A percentile compares a stretch with the other conserved stretches of the same genome.
Evolutionary conservation across 2,888 invertebrate genomes (phyloP).

Genomic region (Amphipyra berbera): DNA sequence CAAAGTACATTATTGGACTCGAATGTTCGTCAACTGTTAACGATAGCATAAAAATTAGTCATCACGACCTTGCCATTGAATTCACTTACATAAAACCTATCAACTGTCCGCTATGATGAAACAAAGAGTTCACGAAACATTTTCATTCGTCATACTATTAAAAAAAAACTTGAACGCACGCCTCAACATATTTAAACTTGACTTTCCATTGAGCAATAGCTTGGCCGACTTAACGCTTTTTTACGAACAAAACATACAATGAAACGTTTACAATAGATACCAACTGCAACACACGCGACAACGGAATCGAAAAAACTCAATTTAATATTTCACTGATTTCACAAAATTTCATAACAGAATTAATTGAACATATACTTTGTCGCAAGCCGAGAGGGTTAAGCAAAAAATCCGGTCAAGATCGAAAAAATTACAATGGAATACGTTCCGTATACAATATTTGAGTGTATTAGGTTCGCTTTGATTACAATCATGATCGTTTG

Average conservation of each 20-base stretch:
- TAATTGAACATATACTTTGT: constrained; percentile 78
- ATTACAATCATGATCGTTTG: constrained; percentile 3
- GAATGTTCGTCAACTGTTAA: constrained; percentile 26
- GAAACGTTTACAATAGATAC: constrained; percentile 72
- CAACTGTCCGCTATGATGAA: constrained; percentile 41
- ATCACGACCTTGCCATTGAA: constrained; percentile 37
- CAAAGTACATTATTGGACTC: constrained; percentile 27
- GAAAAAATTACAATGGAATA: constrained; percentile 18
- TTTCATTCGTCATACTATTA: constrained; percentile 67
- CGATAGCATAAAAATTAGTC: constrained; percentile 33
- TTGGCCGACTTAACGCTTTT: constrained; percentile 80
- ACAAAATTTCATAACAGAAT: constrained; percentile 83
- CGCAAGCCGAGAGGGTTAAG: constrained; percentile 77
- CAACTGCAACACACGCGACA: constrained; percentile 71
- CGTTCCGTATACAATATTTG: constrained; percentile 41
- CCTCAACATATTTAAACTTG: constrained; percentile 72
- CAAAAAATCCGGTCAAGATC: constrained; percentile 66
- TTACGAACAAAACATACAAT: constrained; percentile 74
- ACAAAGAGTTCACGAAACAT: constrained; percentile 57
- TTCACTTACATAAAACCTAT: constrained; percentile 28
- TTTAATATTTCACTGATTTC: constrained; percentile 86
- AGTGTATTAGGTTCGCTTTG: background rate
- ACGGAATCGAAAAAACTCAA: constrained; percentile 73
- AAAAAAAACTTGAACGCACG: constrained; percentile 55
- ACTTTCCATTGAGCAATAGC: constrained; percentile 75